A percentile compares a stretch with the other conserved stretches of the same genome.
Evolutionary conservation across 2,113 vertebrate species (phyloP).

Genomic region (Haplochromis burtoni): DNA sequence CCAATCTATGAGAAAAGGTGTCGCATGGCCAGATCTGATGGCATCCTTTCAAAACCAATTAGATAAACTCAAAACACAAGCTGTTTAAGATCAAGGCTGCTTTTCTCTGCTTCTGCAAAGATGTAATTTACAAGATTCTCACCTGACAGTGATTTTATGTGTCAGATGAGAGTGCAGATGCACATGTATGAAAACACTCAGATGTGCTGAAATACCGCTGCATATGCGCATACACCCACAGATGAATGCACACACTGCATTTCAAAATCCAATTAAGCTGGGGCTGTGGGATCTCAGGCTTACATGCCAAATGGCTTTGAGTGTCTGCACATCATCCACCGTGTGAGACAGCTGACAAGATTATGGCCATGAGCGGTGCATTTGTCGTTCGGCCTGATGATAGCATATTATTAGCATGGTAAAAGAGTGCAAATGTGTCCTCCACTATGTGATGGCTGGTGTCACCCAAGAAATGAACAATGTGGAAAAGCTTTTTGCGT

Average conservation of each 20-base stretch:
- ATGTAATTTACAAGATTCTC: not conserved
- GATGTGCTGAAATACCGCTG: not conserved
- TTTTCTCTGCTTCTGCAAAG: not conserved
- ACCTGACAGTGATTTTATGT: conserved; percentile 28
- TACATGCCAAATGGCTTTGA: conserved; percentile 48
- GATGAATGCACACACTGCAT: conserved; percentile 4
- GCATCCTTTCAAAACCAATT: conserved; percentile 6
- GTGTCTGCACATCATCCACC: conserved; percentile 41
- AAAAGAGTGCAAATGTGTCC: conserved; percentile 27
- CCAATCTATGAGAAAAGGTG: not conserved
- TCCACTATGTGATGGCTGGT: not conserved
- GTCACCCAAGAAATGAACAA: conserved; percentile 1
- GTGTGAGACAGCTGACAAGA: conserved; percentile 55
- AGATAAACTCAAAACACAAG: conserved; percentile 13
- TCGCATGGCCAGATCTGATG: not conserved
- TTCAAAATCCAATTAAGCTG: conserved; percentile 59
- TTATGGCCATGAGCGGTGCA: conserved; percentile 39
- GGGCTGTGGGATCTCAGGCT: conserved; percentile 41
- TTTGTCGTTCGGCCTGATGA: conserved; percentile 29
- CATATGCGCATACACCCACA: conserved; percentile 8
- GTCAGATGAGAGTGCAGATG: not conserved
- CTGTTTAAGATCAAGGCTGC: conserved; percentile 21
- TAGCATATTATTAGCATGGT: conserved; percentile 35
- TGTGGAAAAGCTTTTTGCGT: not conserved
- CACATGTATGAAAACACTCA: conserved; percentile 2